Conservation (phyloP, 2,113 vertebrate genomes). For the Gallinago paraguaiae region DNA sequence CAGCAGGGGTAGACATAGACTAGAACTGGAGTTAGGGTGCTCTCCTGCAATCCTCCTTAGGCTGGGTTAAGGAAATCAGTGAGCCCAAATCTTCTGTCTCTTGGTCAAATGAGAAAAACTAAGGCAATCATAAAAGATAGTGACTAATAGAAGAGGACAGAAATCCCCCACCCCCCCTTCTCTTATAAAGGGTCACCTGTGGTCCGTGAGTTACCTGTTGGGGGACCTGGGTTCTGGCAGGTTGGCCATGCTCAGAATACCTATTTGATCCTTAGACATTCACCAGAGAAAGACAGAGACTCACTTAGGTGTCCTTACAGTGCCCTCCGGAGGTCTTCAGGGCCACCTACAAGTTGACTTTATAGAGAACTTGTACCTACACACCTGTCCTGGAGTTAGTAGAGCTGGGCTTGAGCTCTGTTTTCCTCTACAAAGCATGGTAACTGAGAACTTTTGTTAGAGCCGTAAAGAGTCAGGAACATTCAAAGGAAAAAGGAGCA, state of each 20-base stretch:
- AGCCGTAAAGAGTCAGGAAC: neutral
- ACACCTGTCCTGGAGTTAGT: neutral
- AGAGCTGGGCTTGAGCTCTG: neutral
- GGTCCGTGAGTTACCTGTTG: neutral
- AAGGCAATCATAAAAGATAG: neutral
- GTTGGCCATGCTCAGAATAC: neutral
- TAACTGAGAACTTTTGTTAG: neutral
- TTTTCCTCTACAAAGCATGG: neutral
- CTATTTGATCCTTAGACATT: neutral
- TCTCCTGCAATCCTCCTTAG: neutral
- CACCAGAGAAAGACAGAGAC: neutral
- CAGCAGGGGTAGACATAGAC: neutral
- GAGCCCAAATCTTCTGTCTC: neutral
- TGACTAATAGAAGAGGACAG: neutral
- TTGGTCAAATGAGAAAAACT: neutral
- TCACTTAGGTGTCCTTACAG: constrained; percentile 1
- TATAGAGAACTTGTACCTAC: neutral
- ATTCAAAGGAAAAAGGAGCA: neutral
- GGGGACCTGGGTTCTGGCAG: neutral
- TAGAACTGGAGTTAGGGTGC: neutral
- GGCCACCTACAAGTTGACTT: neutral
- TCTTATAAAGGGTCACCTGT: neutral
- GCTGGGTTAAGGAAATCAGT: neutral
- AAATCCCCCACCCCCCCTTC: neutral
- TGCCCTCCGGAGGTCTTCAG: constrained; percentile 34